These are phyloP conservation scores for Philopotamus ludificatus DNA, from an alignment of 1,140 invertebrate genomes.

Conservation along the genomic window DNA sequence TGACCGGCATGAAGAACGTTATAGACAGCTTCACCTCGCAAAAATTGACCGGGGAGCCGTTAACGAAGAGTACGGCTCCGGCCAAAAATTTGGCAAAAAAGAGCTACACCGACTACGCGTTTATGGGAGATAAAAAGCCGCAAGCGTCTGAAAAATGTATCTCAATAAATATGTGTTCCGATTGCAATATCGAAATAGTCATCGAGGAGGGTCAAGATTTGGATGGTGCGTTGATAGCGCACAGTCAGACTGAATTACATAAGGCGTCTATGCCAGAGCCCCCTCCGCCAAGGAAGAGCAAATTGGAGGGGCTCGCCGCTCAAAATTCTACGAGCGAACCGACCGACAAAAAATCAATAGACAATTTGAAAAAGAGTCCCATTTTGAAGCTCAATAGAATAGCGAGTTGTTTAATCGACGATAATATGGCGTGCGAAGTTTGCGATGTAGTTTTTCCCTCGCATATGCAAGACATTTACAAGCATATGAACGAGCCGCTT, in stretches of 20 bases:
- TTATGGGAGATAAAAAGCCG: constrained; percentile 18
- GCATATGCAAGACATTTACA: constrained; percentile 5
- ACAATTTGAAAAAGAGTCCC: constrained; percentile 23
- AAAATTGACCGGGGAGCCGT: constrained; percentile 25
- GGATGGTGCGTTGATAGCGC: constrained; percentile 19
- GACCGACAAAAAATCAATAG: not conserved
- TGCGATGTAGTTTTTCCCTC: constrained; percentile 24
- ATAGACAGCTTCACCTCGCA: constrained; percentile 25
- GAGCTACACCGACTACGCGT: constrained; percentile 16
- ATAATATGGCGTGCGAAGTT: constrained; percentile 27
- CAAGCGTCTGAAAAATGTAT: not conserved
- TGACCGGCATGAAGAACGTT: constrained; percentile 4
- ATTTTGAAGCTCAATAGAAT: constrained; percentile 28
- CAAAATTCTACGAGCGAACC: not conserved
- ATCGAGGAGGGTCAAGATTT: not conserved
- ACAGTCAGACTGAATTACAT: constrained; percentile 24
- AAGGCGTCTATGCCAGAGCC: constrained; percentile 10
- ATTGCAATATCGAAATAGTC: constrained; percentile 23
- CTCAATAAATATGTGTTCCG: constrained; percentile 8
- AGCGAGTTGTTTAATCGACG: constrained; percentile 22
- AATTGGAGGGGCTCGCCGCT: not conserved
- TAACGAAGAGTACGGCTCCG: not conserved
- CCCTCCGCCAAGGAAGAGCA: constrained; percentile 17
- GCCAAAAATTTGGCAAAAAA: not conserved
- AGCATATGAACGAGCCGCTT: constrained; percentile 13